phyloP scores from a whole-genome alignment of 2,888 invertebrate species.

The Mythimna vitellina region DNA sequence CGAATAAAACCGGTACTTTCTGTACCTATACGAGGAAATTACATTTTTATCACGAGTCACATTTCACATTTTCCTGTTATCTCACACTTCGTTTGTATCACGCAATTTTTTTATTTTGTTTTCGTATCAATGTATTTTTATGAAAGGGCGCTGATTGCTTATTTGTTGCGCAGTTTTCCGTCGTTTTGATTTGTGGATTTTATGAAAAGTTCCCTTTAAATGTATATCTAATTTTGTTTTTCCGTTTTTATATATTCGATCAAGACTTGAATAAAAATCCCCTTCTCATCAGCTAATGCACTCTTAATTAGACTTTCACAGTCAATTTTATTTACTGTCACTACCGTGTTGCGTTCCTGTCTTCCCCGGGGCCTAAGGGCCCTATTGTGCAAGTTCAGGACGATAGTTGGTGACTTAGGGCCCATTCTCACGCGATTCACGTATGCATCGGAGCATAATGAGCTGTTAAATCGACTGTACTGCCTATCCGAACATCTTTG shows the following conservation, averaged over 20 bases:
- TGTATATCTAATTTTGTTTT: neutral
- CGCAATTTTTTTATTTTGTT: constrained; percentile 64
- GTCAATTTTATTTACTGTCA: constrained; percentile 50
- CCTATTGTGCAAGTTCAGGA: constrained; percentile 52
- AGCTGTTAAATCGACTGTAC: constrained; percentile 62
- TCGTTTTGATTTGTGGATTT: constrained; percentile 19
- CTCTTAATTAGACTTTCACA: constrained; percentile 51
- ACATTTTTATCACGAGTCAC: constrained; percentile 83
- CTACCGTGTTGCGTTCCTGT: constrained; percentile 49
- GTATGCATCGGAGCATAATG: constrained; percentile 51
- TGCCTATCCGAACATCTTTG: constrained; percentile 62
- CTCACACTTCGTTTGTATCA: constrained; percentile 70
- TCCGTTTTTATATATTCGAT: neutral
- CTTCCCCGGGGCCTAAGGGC: constrained; percentile 60
- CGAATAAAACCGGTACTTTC: constrained; percentile 81
- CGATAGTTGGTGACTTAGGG: constrained; percentile 59
- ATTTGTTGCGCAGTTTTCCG: constrained; percentile 25
- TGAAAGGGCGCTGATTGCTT: constrained; percentile 45
- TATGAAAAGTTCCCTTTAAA: neutral
- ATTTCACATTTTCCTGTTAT: constrained; percentile 75
- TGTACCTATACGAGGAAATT: constrained; percentile 78
- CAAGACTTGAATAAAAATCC: constrained; percentile 20
- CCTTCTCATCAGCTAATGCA: constrained; percentile 64
- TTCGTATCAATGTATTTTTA: constrained; percentile 59
- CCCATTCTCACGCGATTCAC: constrained; percentile 62